Conservation (phyloP, 2,888 invertebrate species). For the Catocala fraxini region DNA sequence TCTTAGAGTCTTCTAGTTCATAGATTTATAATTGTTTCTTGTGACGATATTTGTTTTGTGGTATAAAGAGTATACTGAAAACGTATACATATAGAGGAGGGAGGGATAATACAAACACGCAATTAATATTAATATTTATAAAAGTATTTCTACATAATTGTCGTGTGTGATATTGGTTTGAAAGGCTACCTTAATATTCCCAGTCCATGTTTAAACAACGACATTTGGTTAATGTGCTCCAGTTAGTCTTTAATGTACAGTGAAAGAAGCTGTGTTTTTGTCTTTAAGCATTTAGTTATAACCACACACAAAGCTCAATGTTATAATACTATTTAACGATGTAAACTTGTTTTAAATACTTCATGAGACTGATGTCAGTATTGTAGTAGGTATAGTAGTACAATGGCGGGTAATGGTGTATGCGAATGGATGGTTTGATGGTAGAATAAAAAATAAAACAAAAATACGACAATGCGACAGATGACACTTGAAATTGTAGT, state of each 20-base stretch:
- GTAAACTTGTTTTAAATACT: conserved; percentile 37
- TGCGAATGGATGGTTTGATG: conserved; percentile 27
- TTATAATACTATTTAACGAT: conserved; percentile 35
- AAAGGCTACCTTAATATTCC: conserved; percentile 38
- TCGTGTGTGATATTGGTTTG: neutral
- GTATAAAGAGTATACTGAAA: no score
- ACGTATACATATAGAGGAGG: no score
- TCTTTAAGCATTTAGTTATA: conserved; percentile 59
- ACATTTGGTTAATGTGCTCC: conserved; percentile 45
- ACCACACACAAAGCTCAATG: conserved; percentile 78
- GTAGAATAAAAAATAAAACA: conserved; percentile 24
- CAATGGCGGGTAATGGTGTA: conserved; percentile 17
- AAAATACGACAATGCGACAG: conserved; percentile 18
- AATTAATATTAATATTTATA: no score
- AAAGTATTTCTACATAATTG: no score
- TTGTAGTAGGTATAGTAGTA: conserved; percentile 11
- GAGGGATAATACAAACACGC: no score
- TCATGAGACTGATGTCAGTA: conserved; percentile 35
- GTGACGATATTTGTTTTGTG: no score
- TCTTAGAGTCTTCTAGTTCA: no score
- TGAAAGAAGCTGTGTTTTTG: conserved; percentile 42
- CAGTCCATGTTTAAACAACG: conserved; percentile 42
- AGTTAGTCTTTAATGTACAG: conserved; percentile 53
- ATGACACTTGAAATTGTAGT: conserved; percentile 27
- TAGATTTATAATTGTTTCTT: no score